Evolutionary conservation across 2,113 vertebrate genomes (phyloP).

Genomic region (Otocyon megalotis): DNA sequence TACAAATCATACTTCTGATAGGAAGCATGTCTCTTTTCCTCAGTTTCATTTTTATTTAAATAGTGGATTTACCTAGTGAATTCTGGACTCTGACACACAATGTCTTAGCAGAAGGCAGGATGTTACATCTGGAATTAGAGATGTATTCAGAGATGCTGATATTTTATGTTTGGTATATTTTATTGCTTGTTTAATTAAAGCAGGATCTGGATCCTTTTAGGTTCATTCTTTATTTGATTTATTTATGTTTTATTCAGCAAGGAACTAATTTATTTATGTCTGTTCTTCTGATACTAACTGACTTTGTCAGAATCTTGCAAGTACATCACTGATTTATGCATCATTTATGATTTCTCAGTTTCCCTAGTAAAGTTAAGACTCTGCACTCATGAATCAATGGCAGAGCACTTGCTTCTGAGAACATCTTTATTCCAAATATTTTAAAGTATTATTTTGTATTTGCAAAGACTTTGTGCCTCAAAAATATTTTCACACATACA

Average conservation of each 20-base stretch:
- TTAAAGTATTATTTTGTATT: conserved; percentile 24
- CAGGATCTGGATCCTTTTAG: neutral
- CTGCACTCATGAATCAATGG: neutral
- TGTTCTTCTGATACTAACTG: conserved; percentile 76
- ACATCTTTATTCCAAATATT: conserved; percentile 10
- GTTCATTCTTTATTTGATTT: conserved; percentile 69
- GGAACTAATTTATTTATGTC: conserved; percentile 83
- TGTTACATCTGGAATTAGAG: neutral
- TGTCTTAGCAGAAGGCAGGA: neutral
- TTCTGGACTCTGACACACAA: neutral
- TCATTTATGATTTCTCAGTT: conserved; percentile 76
- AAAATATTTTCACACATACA: neutral
- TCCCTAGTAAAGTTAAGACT: conserved; percentile 35
- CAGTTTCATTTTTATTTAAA: conserved; percentile 47
- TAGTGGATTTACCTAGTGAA: conserved; percentile 44
- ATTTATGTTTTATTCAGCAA: conserved; percentile 82
- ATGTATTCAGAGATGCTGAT: conserved; percentile 24
- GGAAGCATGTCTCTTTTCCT: neutral
- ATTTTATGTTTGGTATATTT: neutral
- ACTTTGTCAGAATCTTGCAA: conserved; percentile 77
- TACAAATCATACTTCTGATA: neutral
- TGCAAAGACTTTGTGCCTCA: conserved; percentile 47
- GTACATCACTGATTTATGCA: conserved; percentile 67
- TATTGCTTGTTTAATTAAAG: conserved; percentile 64
- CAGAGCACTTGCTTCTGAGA: neutral